Conservation (phyloP, 2,888 invertebrate genomes). For the Sylvicola cinctus region DNA sequence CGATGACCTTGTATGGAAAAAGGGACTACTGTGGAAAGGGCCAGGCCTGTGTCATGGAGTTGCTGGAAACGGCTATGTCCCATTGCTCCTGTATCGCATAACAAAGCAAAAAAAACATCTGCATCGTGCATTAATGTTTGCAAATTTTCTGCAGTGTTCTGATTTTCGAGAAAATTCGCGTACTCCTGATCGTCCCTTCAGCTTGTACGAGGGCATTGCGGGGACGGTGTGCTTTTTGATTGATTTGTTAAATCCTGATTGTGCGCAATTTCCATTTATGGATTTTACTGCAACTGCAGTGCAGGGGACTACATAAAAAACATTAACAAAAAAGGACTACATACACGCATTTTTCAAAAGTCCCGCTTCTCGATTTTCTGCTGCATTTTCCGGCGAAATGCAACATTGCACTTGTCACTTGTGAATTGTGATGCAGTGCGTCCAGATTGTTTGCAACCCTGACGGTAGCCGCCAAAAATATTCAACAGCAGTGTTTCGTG, state of each 20-base stretch:
- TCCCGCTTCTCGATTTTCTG: too few species aligned
- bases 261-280: constrained; percentile 66
- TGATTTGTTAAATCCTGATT: constrained; percentile 50
- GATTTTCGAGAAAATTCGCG: constrained; percentile 42
- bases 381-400: too few species aligned
- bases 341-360: too few species aligned
- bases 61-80: constrained; percentile 64
- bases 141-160: constrained; percentile 45
- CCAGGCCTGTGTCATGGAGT: constrained; percentile 82
- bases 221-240: constrained; percentile 67
- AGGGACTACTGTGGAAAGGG: constrained; percentile 67
- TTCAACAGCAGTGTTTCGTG: too few species aligned
- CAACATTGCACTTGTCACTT: too few species aligned
- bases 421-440: too few species aligned
- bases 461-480: too few species aligned
- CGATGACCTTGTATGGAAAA: constrained; percentile 61
- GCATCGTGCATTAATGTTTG: constrained; percentile 55
- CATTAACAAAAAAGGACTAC: too few species aligned
- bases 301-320: too few species aligned
- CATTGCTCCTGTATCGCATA: constrained; percentile 52
- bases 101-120: constrained; percentile 49
- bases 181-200: constrained; percentile 62
- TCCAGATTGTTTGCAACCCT: too few species aligned
- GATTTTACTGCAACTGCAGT: constrained; percentile 28
- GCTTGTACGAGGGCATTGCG: constrained; percentile 70